Evolutionary conservation across 2,797 vertebrate species (phyloP), one percentile per base, ranked within the genome.

Genomic region (Jordanella pulchra): DNA sequence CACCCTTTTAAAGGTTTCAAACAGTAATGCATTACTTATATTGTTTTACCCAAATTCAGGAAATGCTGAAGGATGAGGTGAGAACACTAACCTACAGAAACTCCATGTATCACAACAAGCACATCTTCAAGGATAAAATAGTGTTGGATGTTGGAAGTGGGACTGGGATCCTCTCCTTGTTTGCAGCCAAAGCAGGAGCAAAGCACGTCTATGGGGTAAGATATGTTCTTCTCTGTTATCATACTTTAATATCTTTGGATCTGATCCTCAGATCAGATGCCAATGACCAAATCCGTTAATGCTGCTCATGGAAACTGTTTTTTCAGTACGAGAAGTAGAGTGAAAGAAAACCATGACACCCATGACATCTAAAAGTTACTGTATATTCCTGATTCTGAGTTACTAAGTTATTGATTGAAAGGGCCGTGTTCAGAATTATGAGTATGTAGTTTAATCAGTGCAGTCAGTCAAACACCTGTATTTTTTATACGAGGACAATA

Each of bases 71-170:
- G 90, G 98, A 99, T 23, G 98, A 99, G 82, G 97, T 99, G 70
- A 94, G 98, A 83, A 99, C 97, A 0, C 94, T 99, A 78, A 99
- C 98, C 23, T 99, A 99, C 92, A 95, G 98, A 84, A 99, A 99
- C 88, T 95, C 98, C 90, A 99, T 99, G 96, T 99, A 99, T 91
- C 98, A 99, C 93, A 99, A 99, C 93, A 99, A 99, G 81, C 98
- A 99, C 14, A 94, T 97, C 86, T 99, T 99, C 93, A 99, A 98
- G 93, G 97, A 98, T 91, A 99, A 98, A 86, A 93, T 97, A 48
- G 97, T 99, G 67, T 87, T 99, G 85, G 98, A 99, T 3, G 97
- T 99, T 42, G 98, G 98, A 48, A 99, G 98, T 25, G 98, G 98
- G 55, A 99, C 98, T 0, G 98, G 98, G 65, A 99, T 99, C 86